Conservation (phyloP, 2,797 vertebrate genomes). For the Sebastes iracundus region DNA sequence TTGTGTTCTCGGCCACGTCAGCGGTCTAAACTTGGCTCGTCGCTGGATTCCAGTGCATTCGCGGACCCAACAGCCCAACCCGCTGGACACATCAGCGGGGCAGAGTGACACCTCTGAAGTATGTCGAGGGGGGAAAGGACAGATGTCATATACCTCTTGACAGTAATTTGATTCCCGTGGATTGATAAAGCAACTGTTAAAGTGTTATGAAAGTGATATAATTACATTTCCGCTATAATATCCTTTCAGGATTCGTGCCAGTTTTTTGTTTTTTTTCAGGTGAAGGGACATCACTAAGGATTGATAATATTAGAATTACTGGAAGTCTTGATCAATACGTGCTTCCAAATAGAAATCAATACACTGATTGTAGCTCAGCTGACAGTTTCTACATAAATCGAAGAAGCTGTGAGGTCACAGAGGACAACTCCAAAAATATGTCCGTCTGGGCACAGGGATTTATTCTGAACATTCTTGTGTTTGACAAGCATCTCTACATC, state of each 20-base stretch:
- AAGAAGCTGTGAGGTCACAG: background rate
- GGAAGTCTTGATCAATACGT: background rate
- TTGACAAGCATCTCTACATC: constrained; percentile 3
- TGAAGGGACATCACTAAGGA: background rate
- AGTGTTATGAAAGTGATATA: constrained; percentile 14
- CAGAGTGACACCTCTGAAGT: constrained; percentile 56
- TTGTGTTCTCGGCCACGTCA: constrained; percentile 60
- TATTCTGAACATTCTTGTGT: constrained; percentile 2
- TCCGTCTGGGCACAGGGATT: background rate
- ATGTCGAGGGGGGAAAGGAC: constrained; percentile 39
- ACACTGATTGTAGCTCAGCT: background rate
- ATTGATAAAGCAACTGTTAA: constrained; percentile 26
- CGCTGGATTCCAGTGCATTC: constrained; percentile 64
- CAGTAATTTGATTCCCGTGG: constrained; percentile 48
- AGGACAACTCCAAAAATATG: background rate
- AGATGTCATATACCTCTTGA: constrained; percentile 53
- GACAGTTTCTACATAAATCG: background rate
- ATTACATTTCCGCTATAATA: constrained; percentile 19
- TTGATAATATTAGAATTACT: background rate
- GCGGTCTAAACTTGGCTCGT: constrained; percentile 72
- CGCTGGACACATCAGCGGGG: constrained; percentile 14
- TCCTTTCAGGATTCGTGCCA: background rate
- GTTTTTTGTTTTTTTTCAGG: background rate
- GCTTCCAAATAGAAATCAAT: background rate
- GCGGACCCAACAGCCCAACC: constrained; percentile 1